phyloP scores from a whole-genome alignment of 2,888 invertebrate genomes.

The Pyrocoelia pectoralis region DNA sequence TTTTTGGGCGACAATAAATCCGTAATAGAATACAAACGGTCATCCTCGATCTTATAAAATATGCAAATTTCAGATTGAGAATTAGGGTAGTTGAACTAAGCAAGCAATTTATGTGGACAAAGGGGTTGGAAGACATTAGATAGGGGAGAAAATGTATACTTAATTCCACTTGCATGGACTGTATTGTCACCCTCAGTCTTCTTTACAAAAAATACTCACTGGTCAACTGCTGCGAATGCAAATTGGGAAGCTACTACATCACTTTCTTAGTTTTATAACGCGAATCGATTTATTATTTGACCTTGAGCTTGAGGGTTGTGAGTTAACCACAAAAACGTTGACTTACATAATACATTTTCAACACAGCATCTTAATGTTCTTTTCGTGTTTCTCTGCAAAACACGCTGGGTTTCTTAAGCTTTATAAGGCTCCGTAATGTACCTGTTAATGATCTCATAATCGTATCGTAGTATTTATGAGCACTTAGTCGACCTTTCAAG shows the following conservation, averaged over 20 bases:
- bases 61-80: conserved; percentile 49
- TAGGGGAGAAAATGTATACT: conserved; percentile 55
- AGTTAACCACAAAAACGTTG: conserved; percentile 25
- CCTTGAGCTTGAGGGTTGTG: conserved; percentile 18
- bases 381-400: conserved; percentile 19
- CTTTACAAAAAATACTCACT: conserved; percentile 19
- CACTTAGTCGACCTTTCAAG: background rate
- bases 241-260: conserved; percentile 16
- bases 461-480: background rate
- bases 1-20: background rate
- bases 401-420: conserved; percentile 23
- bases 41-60: conserved; percentile 45
- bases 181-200: conserved; percentile 32
- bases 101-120: conserved; percentile 56
- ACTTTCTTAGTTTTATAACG: background rate
- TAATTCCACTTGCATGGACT: conserved; percentile 47
- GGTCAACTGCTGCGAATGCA: conserved; percentile 25
- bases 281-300: conserved; percentile 1
- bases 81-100: conserved; percentile 51
- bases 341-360: conserved; percentile 17
- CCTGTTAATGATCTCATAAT: conserved; percentile 7
- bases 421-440: conserved; percentile 6
- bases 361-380: conserved; percentile 28
- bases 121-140: conserved; percentile 54
- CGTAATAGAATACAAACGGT: conserved; percentile 31